Percentiles rank a stretch among this genome's conserved stretches.
These are phyloP conservation scores for Aelia acuminata DNA, from an alignment of 2,888 invertebrate species.

Conservation along the genomic window DNA sequence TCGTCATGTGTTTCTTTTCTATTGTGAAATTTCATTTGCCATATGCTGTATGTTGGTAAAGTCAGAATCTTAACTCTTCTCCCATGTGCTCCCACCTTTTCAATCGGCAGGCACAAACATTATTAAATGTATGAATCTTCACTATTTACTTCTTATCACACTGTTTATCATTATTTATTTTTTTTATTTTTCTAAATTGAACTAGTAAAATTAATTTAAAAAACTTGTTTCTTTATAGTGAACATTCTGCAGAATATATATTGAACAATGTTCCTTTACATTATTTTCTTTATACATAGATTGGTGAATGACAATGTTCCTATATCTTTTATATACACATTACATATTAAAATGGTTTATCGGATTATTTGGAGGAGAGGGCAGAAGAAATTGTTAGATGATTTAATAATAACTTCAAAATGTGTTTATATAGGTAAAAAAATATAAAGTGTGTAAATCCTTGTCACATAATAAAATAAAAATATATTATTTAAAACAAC, in stretches of 20 bases:
- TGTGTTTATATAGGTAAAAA: no score
- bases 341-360: no score
- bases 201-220: background rate
- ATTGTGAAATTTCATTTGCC: slow-evolving; percentile 62
- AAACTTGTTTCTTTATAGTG: background rate
- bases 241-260: background rate
- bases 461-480: no score
- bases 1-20: slow-evolving; percentile 65
- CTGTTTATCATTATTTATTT: background rate
- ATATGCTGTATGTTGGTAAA: slow-evolving; percentile 57
- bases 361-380: no score
- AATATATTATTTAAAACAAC: background rate
- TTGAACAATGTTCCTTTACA: no score
- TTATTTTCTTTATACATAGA: no score
- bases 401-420: no score
- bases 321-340: no score
- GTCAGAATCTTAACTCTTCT: slow-evolving; percentile 64
- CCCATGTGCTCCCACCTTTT: slow-evolving; percentile 49
- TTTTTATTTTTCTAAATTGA: slow-evolving; percentile 1
- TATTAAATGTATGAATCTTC: slow-evolving; percentile 31
- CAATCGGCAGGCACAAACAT: background rate
- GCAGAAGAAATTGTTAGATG: no score
- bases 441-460: no score
- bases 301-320: no score
- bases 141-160: background rate